Evolutionary conservation across 2,797 vertebrate species (phyloP), one percentile per base, ranked within the genome.

Genomic region (Sebastes glaucus): DNA sequence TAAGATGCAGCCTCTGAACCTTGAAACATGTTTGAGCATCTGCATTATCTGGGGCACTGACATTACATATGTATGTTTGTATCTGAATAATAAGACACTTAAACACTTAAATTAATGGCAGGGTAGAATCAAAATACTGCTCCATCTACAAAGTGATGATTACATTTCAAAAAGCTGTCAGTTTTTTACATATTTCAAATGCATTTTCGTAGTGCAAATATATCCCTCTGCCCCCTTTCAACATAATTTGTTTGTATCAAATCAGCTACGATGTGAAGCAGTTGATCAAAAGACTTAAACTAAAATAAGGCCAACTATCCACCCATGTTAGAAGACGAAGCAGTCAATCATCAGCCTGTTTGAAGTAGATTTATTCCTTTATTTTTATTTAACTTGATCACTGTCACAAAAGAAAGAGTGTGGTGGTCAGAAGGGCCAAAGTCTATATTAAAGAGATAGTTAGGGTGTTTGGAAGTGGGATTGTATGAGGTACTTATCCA

Each of bases 301-400:
- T 74, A 77, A 73, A 74, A 65, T 20, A 38, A 33, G 56, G 3
- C 52, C 33, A 80, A 46, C 42, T 46, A 46, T 46, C 42, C 42
- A 2, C 42, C 42, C 42, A 46, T 60, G 77, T 73, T 30, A 46
- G 38, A 22, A 42, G 20, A 74, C 16, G 6, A 42, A 42, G 49
- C 33, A 70, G 56, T 9, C 28, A 72, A 35, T 73, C 55, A 60
- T 13, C 33, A 63, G 33, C 18, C 32, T 18, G 23, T 53, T 20
- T 57, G 63, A 14, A 33, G 22, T 3, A 18, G 49, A 46, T 20
- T 69, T 49, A 70, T 55, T 75, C 27, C 30, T 72, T 69, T 52
- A n/a, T 35, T 77, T 62, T 71, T 3, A 57, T 16, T 59, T 33
- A 56, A 81, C 30, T 71, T 71, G 63, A 74, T 77, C 64, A 13